Conservation (phyloP, 37 sponge, comb jelly and placozoan genomes). For the Eunapius fragilis region DNA sequence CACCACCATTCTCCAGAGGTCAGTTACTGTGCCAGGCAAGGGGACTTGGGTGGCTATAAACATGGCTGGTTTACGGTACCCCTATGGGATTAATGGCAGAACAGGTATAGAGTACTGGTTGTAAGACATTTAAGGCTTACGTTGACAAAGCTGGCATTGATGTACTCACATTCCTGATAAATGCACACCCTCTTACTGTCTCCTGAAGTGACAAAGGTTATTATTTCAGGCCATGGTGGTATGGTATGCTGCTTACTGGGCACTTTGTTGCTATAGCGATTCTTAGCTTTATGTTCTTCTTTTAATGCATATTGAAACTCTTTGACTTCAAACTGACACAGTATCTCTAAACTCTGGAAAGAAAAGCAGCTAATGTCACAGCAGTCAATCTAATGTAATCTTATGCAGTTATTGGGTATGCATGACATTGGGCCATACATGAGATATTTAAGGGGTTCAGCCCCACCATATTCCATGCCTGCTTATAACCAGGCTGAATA, state of each 20-base stretch:
- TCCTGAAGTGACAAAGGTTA: background rate
- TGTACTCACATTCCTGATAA: background rate
- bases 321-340: background rate
- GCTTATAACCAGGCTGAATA: too few relatives aligned
- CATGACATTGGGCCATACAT: too few relatives aligned
- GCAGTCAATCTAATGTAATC: too few relatives aligned
- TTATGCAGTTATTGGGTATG: too few relatives aligned
- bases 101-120: background rate
- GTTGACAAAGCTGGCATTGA: background rate
- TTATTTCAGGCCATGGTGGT: background rate
- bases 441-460: too few relatives aligned
- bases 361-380: too few relatives aligned
- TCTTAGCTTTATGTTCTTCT: slow-evolving; percentile 45
- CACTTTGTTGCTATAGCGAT: slow-evolving; percentile 47
- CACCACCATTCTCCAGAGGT: slow-evolving; percentile 95
- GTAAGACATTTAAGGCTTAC: background rate
- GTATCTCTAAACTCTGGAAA: slow-evolving; percentile 25
- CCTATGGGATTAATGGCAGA: slow-evolving; percentile 9
- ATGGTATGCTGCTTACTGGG: slow-evolving; percentile 50
- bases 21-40: slow-evolving; percentile 80
- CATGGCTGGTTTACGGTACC: slow-evolving; percentile 66
- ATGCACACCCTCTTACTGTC: background rate
- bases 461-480: too few relatives aligned
- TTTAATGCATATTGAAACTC: slow-evolving; percentile 6
- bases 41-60: slow-evolving; percentile 97